Conservation (phyloP, 2,113 vertebrate genomes). For the Lutjanus erythropterus region DNA sequence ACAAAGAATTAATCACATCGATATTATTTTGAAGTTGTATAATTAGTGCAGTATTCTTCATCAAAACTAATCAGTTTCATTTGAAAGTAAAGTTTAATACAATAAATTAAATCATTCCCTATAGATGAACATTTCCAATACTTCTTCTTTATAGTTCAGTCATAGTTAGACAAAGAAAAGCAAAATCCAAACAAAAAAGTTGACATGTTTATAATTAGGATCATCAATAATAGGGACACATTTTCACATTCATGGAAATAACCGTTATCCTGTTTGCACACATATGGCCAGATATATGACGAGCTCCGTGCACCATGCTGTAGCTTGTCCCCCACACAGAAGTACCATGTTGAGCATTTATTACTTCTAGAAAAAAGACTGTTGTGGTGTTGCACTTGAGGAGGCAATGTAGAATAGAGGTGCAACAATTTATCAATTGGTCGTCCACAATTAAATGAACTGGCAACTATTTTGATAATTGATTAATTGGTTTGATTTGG, state of each 20-base stretch:
- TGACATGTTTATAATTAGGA: conserved; percentile 29
- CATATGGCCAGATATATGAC: conserved; percentile 37
- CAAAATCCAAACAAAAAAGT: background rate
- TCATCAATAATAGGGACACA: conserved; percentile 38
- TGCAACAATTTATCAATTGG: no score
- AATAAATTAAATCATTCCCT: conserved; percentile 37
- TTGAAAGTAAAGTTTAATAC: conserved; percentile 38
- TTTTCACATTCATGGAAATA: conserved; percentile 75
- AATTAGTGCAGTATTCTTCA: conserved; percentile 36
- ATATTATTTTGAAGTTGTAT: conserved; percentile 12
- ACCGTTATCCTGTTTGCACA: conserved; percentile 34
- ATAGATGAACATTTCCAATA: conserved; percentile 50
- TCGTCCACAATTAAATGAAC: no score
- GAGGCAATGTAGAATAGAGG: conserved; percentile 21
- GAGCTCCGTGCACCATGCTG: conserved; percentile 38
- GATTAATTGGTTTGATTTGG: no score
- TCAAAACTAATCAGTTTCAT: conserved; percentile 7
- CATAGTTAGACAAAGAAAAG: conserved; percentile 30
- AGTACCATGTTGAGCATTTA: background rate
- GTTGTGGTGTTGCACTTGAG: conserved; percentile 36
- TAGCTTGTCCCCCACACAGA: conserved; percentile 46
- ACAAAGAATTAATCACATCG: background rate
- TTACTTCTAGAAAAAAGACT: conserved; percentile 2
- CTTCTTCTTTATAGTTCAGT: conserved; percentile 50
- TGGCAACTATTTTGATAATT: no score